Evolutionary conservation across 2,797 vertebrate species (phyloP), one percentile per base, ranked within the genome.

Genomic region (Agapornis canus): DNA sequence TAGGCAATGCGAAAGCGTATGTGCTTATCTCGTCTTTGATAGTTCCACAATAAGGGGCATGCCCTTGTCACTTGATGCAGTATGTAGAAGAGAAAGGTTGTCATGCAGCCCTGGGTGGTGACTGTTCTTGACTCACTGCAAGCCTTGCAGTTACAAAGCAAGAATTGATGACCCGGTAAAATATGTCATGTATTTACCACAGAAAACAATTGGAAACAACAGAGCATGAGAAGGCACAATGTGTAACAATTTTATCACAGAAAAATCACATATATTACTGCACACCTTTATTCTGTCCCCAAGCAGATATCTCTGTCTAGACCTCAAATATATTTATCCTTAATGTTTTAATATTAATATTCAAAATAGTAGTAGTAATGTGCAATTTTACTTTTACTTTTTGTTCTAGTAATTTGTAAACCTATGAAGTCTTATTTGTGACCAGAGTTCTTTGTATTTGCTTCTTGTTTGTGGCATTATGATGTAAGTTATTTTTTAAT

Each of bases 31-130:
- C 37, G 57, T 76, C 83, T 84, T 43, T 48, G 66, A 40, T 66
- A 61, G 90, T 22, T 45, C n/a, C 73, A 76, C 59, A 84, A 17
- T 48, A 26, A 0, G 1, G 90, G 89, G 39, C 78, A 69, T 43
- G 89, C n/a, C 94, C 92, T 79, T 94, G 90, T 90, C 96, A 72
- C 63, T 79, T 26, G 49, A 21, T 65, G 70, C 25, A 32, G 57
- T n/a, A 40, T 17, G 65, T 7, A 47, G 31, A 7, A 71, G 21
- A 86, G n/a, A 43, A 72, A 49, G 6, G 35, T 66, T 75, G 49
- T 61, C 88, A 82, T 35, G 19, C 65, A 86, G 16, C 48, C 5
- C 16, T 42, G 48, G 5, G 14, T 2, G 84, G 64, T 59, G 66
- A 7, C 47, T 66, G 52, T 10, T 79, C 59, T 82, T 8, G 2